Percentiles rank a stretch among this genome's conserved stretches.
Conservation (phyloP, 2,113 vertebrate genomes). For the Pygathrix nemaeus region DNA sequence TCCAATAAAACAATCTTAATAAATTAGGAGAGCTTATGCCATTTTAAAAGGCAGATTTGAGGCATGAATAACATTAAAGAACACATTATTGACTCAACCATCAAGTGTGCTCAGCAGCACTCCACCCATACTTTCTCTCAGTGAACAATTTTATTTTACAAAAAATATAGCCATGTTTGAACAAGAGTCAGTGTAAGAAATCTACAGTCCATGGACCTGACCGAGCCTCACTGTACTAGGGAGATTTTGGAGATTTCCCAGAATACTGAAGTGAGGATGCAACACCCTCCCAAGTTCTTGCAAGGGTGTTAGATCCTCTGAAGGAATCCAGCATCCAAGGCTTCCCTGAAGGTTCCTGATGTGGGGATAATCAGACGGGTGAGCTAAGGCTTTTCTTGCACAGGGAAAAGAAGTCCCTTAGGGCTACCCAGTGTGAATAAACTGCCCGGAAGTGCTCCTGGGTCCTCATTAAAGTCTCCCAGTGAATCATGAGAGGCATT, state of each 20-base stretch:
- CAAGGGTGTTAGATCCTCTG: not conserved
- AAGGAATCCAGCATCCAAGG: not conserved
- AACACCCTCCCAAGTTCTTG: not conserved
- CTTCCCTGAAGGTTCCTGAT: not conserved
- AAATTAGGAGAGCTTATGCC: not conserved
- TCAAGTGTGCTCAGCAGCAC: not conserved
- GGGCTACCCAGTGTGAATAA: not conserved
- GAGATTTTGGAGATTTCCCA: not conserved
- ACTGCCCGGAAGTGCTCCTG: not conserved
- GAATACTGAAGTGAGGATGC: not conserved
- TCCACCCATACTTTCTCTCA: not conserved
- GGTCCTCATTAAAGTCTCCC: not conserved
- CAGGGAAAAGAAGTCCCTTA: not conserved
- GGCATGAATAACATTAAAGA: not conserved
- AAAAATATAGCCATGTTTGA: not conserved
- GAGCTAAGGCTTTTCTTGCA: not conserved
- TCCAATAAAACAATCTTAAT: conserved; percentile 24
- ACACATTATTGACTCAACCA: not conserved
- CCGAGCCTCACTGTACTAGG: not conserved
- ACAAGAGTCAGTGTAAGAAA: not conserved
- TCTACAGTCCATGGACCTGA: not conserved
- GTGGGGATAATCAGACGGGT: not conserved
- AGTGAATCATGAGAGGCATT: not conserved
- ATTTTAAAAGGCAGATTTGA: not conserved
- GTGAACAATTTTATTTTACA: not conserved